phyloP scores from a whole-genome alignment of 1,140 invertebrate genomes.

The Thaumatotibia leucotreta region DNA sequence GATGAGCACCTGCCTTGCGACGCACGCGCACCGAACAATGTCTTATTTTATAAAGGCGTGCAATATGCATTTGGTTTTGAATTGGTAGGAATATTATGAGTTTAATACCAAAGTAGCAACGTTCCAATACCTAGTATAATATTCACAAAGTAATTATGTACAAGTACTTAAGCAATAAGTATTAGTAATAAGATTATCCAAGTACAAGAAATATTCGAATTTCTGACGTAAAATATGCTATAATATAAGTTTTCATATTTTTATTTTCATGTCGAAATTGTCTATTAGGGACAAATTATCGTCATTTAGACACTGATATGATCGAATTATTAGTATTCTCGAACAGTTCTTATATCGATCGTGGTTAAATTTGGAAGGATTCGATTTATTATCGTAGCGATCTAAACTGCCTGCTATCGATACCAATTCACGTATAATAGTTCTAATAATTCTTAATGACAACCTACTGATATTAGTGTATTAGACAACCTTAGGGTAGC shows the following conservation, averaged over 20 bases:
- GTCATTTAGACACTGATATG: neutral
- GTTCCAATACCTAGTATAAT: too few species aligned
- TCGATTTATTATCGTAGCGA: neutral
- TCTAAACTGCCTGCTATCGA: neutral
- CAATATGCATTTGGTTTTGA: neutral
- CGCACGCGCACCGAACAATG: conserved; percentile 2
- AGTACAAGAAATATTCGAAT: too few species aligned
- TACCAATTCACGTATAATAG: neutral
- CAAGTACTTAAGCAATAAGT: too few species aligned
- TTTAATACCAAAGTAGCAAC: neutral
- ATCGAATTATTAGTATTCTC: neutral
- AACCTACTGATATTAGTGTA: neutral
- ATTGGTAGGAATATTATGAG: neutral
- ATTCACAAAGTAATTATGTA: too few species aligned
- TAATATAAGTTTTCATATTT: too few species aligned
- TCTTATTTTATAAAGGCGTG: neutral
- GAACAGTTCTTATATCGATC: neutral
- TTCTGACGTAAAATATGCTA: too few species aligned
- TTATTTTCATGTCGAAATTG: neutral
- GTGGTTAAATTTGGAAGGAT: neutral
- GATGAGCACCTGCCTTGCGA: conserved; percentile 54
- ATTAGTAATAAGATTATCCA: too few species aligned
- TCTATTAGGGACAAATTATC: neutral
- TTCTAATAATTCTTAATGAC: neutral
- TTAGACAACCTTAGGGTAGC: neutral